These are phyloP conservation scores for Drosophila littoralis DNA, from an alignment of 1,140 invertebrate species.

Conservation along the genomic window DNA sequence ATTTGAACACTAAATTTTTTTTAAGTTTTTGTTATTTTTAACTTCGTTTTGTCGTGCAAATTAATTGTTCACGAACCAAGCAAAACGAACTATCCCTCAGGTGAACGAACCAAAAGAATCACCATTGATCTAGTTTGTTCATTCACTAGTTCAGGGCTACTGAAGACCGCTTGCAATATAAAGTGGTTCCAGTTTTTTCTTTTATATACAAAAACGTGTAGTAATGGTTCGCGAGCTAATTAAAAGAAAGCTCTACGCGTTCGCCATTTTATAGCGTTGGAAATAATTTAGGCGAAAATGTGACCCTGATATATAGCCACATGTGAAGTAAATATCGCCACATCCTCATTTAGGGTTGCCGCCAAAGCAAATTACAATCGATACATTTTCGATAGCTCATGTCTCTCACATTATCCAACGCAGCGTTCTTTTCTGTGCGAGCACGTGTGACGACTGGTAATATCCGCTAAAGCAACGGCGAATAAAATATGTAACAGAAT, in stretches of 20 bases:
- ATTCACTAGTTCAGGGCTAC: background rate
- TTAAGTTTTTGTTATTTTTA: slow-evolving; percentile 62
- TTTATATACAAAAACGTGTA: background rate
- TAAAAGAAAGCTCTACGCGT: too few species aligned
- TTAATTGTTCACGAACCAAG: slow-evolving; percentile 41
- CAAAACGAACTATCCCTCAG: slow-evolving; percentile 25
- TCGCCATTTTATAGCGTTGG: background rate
- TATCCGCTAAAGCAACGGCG: slow-evolving; percentile 21
- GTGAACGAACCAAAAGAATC: slow-evolving; percentile 7
- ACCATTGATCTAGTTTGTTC: background rate
- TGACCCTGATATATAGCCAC: background rate
- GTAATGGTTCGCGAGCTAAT: too few species aligned
- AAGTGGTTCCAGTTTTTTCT: background rate
- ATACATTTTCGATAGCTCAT: background rate
- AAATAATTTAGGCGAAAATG: background rate
- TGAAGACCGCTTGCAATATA: background rate
- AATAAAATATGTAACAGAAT: slow-evolving; percentile 63
- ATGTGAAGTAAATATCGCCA: background rate
- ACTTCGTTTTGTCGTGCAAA: slow-evolving; percentile 49
- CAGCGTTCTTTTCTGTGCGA: slow-evolving; percentile 38
- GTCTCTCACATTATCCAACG: background rate
- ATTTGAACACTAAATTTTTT: slow-evolving; percentile 63
- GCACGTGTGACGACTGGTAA: slow-evolving; percentile 61
- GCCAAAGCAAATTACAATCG: background rate
- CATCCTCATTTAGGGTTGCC: background rate